A percentile compares a stretch with the other conserved stretches of the same genome.
Evolutionary conservation across 2,113 vertebrate species (phyloP).

Genomic region (Microcebus griseorufus): DNA sequence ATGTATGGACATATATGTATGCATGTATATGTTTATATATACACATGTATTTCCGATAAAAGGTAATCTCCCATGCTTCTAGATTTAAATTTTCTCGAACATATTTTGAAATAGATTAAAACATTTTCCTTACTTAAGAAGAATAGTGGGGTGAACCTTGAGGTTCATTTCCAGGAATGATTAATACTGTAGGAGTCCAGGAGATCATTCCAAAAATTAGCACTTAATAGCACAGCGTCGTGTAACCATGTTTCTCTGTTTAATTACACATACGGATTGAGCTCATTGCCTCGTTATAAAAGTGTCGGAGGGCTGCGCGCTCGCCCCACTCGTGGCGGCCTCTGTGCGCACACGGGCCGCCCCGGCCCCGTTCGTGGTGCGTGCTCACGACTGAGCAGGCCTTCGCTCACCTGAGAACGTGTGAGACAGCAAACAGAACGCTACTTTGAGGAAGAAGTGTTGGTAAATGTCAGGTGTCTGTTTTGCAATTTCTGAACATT

Average conservation of each 20-base stretch:
- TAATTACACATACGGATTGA: not conserved
- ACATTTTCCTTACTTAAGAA: not conserved
- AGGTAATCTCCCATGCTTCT: not conserved
- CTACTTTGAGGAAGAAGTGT: not conserved
- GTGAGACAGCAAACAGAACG: not conserved
- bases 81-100: not conserved
- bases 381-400: fast-evolving
- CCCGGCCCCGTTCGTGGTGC: fast-evolving
- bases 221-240: not conserved
- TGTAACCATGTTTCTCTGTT: not conserved
- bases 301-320: not conserved
- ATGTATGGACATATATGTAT: too few relatives aligned
- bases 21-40: not conserved
- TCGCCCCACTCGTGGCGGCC: fast-evolving
- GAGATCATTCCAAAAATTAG: not conserved
- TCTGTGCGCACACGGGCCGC: fast-evolving
- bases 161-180: not conserved
- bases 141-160: not conserved
- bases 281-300: not conserved
- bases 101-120: not conserved
- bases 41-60: not conserved
- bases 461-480: not conserved
- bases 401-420: not conserved
- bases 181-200: not conserved
- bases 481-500: not conserved